phyloP scores from a whole-genome alignment of 92 coral and sea anemone genomes.

The Paramuricea clavata region DNA sequence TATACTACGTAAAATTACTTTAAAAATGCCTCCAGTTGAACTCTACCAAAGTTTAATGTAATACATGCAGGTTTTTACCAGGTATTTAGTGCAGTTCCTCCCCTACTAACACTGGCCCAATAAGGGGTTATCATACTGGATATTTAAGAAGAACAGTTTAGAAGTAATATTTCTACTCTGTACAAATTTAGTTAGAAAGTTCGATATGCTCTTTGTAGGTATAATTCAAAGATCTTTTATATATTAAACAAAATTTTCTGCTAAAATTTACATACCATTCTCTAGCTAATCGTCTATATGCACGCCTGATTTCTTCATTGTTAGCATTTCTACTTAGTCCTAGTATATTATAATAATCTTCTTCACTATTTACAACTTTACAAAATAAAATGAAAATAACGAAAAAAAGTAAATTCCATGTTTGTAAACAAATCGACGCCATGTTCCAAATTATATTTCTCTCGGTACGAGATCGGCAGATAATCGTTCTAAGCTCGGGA shows the following conservation, averaged over 20 bases:
- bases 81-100: not conserved
- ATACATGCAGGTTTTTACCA: not conserved
- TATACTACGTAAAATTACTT: too few relatives aligned
- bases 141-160: too few relatives aligned
- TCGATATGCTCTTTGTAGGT: not conserved
- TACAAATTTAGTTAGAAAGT: not conserved
- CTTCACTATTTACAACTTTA: conserved; percentile 55
- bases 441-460: not conserved
- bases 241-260: not conserved
- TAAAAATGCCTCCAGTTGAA: too few relatives aligned
- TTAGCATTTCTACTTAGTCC: conserved; percentile 90
- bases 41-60: too few relatives aligned
- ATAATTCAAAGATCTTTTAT: not conserved
- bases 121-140: not conserved
- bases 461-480: not conserved
- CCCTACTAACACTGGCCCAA: not conserved
- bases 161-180: not conserved
- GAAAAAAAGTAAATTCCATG: conserved; percentile 14
- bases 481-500: too few relatives aligned
- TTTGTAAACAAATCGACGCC: conserved; percentile 30
- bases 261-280: conserved; percentile 77
- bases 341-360: conserved; percentile 84
- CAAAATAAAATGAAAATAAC: conserved; percentile 16
- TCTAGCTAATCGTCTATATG: conserved; percentile 92
- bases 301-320: conserved; percentile 79